Conservation (phyloP, 2,797 vertebrate species). For the Tolypeutes matacus region DNA sequence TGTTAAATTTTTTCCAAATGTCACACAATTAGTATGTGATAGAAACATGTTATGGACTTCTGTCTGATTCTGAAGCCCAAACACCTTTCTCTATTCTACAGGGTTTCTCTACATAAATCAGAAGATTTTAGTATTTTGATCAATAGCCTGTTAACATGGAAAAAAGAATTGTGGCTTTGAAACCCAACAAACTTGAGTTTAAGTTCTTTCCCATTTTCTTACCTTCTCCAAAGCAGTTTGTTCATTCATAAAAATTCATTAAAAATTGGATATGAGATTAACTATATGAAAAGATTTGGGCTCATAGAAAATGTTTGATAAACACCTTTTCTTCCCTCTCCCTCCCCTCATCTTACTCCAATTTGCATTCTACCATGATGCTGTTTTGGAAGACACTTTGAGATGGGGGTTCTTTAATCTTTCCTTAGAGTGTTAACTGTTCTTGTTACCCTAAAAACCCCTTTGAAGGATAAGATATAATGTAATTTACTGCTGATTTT, state of each 20-base stretch:
- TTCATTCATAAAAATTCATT: slow-evolving; percentile 3
- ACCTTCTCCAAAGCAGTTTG: neutral
- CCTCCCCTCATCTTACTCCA: neutral
- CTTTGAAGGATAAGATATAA: neutral
- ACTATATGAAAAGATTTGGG: neutral
- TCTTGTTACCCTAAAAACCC: neutral
- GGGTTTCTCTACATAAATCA: neutral
- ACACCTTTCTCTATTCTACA: neutral
- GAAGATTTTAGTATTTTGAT: slow-evolving; percentile 44
- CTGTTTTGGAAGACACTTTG: slow-evolving; percentile 22
- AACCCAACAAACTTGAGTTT: neutral
- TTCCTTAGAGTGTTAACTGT: neutral
- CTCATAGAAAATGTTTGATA: neutral
- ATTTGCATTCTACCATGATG: neutral
- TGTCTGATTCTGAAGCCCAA: neutral
- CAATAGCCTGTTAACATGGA: neutral
- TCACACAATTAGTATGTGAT: neutral
- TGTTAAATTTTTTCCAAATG: slow-evolving; percentile 21
- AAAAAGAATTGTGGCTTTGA: neutral
- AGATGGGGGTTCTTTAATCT: neutral
- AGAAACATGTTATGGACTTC: neutral
- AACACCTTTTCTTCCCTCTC: neutral
- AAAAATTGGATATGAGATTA: neutral
- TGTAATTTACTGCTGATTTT: neutral
- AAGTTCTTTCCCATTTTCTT: neutral